A percentile compares a stretch with the other conserved stretches of the same genome.
These are phyloP conservation scores for Osmerus mordax DNA, from an alignment of 2,113 vertebrate species.

Conservation along the genomic window DNA sequence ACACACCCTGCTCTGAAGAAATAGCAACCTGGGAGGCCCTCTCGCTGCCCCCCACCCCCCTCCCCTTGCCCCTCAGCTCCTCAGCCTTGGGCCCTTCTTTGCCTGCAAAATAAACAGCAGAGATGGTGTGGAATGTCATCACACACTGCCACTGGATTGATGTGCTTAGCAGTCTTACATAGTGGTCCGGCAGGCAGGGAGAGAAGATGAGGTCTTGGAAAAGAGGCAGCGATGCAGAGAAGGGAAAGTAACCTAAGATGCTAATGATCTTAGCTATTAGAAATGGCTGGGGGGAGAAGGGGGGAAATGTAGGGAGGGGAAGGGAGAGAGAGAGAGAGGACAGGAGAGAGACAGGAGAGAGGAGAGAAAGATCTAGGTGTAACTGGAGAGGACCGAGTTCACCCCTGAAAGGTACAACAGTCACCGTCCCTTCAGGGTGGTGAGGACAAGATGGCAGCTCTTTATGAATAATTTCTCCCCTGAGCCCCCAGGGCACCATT, in stretches of 20 bases:
- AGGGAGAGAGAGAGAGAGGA: neutral
- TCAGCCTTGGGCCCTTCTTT: neutral
- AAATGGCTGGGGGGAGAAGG: conserved; percentile 21
- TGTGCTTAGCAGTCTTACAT: neutral
- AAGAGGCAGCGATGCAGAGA: neutral
- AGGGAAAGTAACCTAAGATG: conserved; percentile 10
- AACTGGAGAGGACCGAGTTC: conserved; percentile 61
- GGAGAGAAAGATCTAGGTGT: conserved; percentile 47
- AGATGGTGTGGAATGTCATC: conserved; percentile 10
- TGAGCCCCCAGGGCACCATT: conserved; percentile 37
- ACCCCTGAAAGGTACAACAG: conserved; percentile 64
- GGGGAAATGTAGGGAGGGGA: neutral
- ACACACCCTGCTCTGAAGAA: neutral
- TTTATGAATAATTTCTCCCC: conserved; percentile 52
- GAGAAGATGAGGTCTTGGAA: conserved; percentile 1
- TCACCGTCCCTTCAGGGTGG: conserved; percentile 51
- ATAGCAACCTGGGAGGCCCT: no score
- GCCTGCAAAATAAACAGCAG: conserved; percentile 3
- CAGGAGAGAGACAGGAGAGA: conserved; percentile 5
- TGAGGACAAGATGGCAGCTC: conserved; percentile 56
- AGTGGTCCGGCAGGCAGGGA: neutral
- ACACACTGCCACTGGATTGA: neutral
- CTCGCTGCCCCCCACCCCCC: neutral
- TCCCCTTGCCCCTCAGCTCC: neutral
- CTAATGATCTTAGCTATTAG: conserved; percentile 7